Evolutionary conservation across 2,888 invertebrate species (phyloP).

Genomic region (Euzophera pinguis): DNA sequence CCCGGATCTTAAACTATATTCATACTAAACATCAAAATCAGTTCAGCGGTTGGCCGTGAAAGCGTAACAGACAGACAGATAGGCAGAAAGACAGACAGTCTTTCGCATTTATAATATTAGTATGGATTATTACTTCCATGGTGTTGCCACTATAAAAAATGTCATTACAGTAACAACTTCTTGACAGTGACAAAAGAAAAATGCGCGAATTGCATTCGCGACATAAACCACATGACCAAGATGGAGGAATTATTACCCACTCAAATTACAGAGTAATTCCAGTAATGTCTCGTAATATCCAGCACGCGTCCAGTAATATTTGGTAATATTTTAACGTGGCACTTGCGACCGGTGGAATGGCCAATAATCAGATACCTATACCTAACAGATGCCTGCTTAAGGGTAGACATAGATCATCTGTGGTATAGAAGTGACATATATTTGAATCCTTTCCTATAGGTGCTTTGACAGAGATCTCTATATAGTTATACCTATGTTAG

Average conservation of each 20-base stretch:
- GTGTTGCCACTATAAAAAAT: too few species aligned
- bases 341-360: slow-evolving; percentile 52
- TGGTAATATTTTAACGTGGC: slow-evolving; percentile 66
- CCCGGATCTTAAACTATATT: too few species aligned
- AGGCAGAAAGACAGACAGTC: too few species aligned
- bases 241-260: slow-evolving; percentile 20
- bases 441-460: too few species aligned
- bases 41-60: too few species aligned
- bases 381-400: slow-evolving; percentile 62
- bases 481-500: too few species aligned
- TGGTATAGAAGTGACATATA: slow-evolving; percentile 14
- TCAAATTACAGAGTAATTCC: slow-evolving; percentile 29
- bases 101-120: too few species aligned
- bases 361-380: slow-evolving; percentile 70
- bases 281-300: slow-evolving; percentile 51
- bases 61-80: too few species aligned
- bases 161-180: not conserved
- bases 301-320: slow-evolving; percentile 51
- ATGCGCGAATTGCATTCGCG: slow-evolving; percentile 2
- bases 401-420: slow-evolving; percentile 37
- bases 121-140: too few species aligned
- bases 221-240: slow-evolving; percentile 17
- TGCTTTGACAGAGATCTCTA: too few species aligned
- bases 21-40: too few species aligned
- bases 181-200: not conserved